Conservation (phyloP, 1,140 invertebrate species). For the Philotrypesis tridentata region DNA sequence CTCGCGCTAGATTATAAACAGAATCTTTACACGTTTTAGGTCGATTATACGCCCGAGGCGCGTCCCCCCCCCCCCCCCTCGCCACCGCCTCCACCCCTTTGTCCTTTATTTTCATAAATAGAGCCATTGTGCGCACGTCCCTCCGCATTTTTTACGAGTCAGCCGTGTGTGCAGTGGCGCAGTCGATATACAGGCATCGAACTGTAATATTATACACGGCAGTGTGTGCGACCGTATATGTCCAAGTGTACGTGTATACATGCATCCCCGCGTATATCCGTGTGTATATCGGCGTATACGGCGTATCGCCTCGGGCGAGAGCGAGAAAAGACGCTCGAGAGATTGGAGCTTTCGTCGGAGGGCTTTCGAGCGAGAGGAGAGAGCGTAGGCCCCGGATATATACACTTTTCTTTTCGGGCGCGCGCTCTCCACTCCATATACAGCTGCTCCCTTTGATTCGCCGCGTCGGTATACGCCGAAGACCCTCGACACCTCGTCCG, state of each 20-base stretch:
- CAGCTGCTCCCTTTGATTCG: neutral
- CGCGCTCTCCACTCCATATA: too few species aligned
- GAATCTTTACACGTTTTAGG: neutral
- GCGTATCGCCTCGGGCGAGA: neutral
- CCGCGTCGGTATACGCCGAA: neutral
- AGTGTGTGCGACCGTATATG: too few species aligned
- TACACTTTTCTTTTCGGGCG: neutral
- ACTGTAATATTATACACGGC: neutral
- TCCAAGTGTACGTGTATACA: neutral
- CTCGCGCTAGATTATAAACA: neutral
- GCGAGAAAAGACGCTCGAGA: slow-evolving; percentile 18
- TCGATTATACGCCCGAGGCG: neutral
- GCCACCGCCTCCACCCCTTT: neutral
- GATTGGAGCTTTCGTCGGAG: slow-evolving; percentile 11
- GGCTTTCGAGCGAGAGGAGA: neutral
- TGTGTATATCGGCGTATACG: neutral
- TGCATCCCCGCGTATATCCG: neutral
- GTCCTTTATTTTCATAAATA: neutral
- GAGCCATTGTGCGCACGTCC: neutral
- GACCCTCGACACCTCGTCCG: neutral
- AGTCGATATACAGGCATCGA: slow-evolving; percentile 3
- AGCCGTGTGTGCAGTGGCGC: neutral
- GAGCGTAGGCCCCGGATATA: neutral
- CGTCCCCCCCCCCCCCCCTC: too few species aligned
- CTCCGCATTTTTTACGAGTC: neutral